Conservation (phyloP, 2,113 vertebrate species). For the Pseudonaja textilis region DNA sequence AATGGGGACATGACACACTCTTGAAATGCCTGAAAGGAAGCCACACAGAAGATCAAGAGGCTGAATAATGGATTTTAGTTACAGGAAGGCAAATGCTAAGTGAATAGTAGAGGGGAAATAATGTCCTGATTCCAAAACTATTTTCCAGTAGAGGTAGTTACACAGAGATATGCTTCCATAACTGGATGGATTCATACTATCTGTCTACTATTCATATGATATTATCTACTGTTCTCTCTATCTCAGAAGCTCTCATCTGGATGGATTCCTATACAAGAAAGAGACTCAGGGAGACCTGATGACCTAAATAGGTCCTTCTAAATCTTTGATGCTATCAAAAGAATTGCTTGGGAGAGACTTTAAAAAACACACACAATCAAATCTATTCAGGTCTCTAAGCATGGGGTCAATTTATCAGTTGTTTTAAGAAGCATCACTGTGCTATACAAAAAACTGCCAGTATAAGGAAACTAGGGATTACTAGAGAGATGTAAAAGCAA, state of each 20-base stretch:
- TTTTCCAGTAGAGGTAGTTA: neutral
- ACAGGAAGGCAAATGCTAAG: neutral
- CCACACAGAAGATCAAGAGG: neutral
- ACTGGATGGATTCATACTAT: neutral
- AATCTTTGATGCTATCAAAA: neutral
- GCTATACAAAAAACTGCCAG: neutral
- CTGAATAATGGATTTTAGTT: neutral
- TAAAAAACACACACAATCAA: neutral
- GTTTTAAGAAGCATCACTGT: neutral
- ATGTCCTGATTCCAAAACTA: neutral
- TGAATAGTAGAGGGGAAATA: neutral
- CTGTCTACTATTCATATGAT: neutral
- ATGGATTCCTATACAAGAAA: neutral
- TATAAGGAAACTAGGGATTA: neutral
- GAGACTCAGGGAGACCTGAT: neutral
- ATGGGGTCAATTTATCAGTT: neutral
- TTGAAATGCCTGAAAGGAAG: neutral
- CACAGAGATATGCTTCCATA: neutral
- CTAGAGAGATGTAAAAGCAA: neutral
- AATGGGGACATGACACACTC: neutral
- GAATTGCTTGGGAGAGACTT: neutral
- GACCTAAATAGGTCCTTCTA: neutral
- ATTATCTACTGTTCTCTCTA: neutral
- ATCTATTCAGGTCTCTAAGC: neutral
- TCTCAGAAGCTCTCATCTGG: neutral